These are phyloP conservation scores for Bubo blakistoni DNA, from an alignment of 2,113 vertebrate species.

Conservation along the genomic window DNA sequence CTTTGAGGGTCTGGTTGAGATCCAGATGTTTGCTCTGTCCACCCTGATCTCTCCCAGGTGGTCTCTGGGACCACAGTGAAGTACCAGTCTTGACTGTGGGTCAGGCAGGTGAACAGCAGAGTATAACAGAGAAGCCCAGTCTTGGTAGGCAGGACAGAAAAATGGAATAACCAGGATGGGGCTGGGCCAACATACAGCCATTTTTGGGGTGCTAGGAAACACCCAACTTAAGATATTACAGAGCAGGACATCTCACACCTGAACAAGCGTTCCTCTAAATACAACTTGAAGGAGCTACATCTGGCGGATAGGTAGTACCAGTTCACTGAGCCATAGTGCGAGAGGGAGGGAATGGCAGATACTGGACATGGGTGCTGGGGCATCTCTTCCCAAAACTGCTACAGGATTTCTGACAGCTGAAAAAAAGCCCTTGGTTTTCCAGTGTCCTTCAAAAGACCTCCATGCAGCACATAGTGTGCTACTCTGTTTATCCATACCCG, in stretches of 20 bases:
- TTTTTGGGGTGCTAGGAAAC: not conserved
- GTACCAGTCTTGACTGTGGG: not conserved
- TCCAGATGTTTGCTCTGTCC: not conserved
- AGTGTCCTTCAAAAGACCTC: not conserved
- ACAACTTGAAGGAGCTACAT: not conserved
- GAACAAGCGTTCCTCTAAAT: not conserved
- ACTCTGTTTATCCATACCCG: not conserved
- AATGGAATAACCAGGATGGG: not conserved
- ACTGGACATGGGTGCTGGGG: not conserved
- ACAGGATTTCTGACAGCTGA: not conserved
- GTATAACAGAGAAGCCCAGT: not conserved
- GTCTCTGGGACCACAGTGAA: not conserved
- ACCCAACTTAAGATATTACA: not conserved
- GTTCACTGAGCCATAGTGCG: not conserved
- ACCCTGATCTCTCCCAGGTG: not conserved
- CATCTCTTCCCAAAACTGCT: not conserved
- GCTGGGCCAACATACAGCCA: not conserved
- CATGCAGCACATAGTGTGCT: not conserved
- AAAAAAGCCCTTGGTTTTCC: not conserved
- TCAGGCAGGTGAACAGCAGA: not conserved
- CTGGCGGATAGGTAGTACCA: not conserved
- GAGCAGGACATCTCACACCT: not conserved
- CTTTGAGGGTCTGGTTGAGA: not conserved
- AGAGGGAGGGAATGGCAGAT: not conserved
- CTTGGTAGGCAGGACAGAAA: not conserved